Percentiles rank a stretch among this genome's conserved stretches.
Conservation (phyloP, 2,888 invertebrate genomes). For the Pammene aurita region DNA sequence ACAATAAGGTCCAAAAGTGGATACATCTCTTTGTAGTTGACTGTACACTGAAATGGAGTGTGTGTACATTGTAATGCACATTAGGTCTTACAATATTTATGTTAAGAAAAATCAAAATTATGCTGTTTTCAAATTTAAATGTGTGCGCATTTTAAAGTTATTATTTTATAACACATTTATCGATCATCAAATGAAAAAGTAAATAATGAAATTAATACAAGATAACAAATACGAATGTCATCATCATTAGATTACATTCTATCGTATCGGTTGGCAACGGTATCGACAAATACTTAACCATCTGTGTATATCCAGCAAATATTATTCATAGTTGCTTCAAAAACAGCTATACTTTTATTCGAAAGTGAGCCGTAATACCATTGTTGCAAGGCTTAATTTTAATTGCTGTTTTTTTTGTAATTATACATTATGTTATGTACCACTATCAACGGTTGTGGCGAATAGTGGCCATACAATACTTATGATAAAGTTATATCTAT, state of each 20-base stretch:
- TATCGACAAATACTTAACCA: slow-evolving; percentile 14
- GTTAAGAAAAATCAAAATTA: no score
- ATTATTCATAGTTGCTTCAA: slow-evolving; percentile 7
- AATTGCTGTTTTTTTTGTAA: not conserved
- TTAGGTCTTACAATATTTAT: no score
- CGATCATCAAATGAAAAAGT: no score
- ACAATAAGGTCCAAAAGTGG: no score
- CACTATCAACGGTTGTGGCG: not conserved
- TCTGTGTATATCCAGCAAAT: slow-evolving; percentile 26
- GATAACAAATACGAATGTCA: slow-evolving; percentile 14
- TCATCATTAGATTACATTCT: not conserved
- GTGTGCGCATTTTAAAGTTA: no score
- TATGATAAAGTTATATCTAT: no score
- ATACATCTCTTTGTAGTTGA: no score
- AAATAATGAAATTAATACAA: slow-evolving; percentile 19
- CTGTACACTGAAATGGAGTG: no score
- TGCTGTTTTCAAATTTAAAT: no score
- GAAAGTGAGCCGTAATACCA: not conserved
- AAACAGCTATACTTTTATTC: not conserved
- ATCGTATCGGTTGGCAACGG: slow-evolving; percentile 15
- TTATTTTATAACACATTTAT: no score
- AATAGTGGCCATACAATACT: not conserved
- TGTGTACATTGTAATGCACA: no score
- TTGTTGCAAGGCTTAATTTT: not conserved
- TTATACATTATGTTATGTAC: not conserved